Evolutionary conservation across 2,113 vertebrate genomes (phyloP), one percentile per base, ranked within the genome.

Genomic region (Otocyon megalotis): DNA sequence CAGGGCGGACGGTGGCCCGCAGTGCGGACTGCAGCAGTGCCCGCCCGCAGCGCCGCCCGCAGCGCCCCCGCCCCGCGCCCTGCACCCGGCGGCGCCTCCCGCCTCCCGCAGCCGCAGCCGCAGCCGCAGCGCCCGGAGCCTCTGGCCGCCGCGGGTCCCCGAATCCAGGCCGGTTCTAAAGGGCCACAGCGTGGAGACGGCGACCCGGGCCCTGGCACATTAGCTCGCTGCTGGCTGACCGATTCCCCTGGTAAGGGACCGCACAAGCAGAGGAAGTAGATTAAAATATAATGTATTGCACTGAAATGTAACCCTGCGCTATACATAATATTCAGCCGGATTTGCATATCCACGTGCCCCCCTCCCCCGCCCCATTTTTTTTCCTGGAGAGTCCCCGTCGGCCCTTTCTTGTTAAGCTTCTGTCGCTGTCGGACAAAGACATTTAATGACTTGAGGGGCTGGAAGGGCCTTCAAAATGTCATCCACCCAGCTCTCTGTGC

Each of bases 211-310:
- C 48, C 93, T 28, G n/a, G 86, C 89, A 92, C 43, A 0, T 92
- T 69, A 79, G 48, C 80, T 62, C 1, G 6, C 79, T 30, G 63
- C 69, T 94, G 0, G 0, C 53, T 93, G 83, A 97, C 96, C 2
- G 19, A 96, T 97, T 97, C 80, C 50, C 65, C 76, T 93, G 58
- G 83, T 94, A 87, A 95, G 72, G 84, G 94, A 87, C 91, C 69
- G 1, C 80, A 81, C 88, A 96, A 71, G 71, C 92, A 95, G 79
- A 93, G 81, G 87, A 88, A 96, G 92, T 82, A 97, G 95, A 98
- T 97, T 97, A 97, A 98, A 97, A 93, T 93, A 92, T 93, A 97
- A 96, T 93, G 96, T n/a, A 96, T 74, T 88, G 93, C 97, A 72
- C 67, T 94, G 96, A 95, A 95, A 94, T 92, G 48, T 90, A 97